A percentile compares a stretch with the other conserved stretches of the same genome.
Evolutionary conservation across 2,888 invertebrate species (phyloP).

Genomic region (Ennomos erosarius): DNA sequence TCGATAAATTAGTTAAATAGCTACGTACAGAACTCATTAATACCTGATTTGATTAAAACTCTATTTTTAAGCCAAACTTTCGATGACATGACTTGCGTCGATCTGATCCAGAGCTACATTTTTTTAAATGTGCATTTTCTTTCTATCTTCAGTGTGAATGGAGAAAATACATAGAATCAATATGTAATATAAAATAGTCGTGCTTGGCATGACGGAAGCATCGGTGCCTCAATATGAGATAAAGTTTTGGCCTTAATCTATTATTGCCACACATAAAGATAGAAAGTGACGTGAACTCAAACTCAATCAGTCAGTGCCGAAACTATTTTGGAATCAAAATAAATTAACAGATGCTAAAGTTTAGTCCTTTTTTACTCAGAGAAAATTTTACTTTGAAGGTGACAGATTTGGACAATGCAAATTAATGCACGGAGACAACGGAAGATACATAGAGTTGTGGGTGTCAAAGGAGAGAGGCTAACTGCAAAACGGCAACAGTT

Average conservation of each 20-base stretch:
- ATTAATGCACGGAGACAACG: constrained; percentile 37
- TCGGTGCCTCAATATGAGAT: neutral
- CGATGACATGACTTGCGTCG: constrained; percentile 6
- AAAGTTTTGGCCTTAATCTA: neutral
- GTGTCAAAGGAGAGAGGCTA: constrained; percentile 52
- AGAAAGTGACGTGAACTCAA: constrained; percentile 10
- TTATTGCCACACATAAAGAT: constrained; percentile 9
- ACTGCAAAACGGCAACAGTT: constrained; percentile 34
- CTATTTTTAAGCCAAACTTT: constrained; percentile 7
- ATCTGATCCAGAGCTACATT: constrained; percentile 10
- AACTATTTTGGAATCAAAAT: neutral
- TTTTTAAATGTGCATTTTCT: neutral
- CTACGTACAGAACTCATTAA: constrained; percentile 6
- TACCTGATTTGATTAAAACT: constrained; percentile 3
- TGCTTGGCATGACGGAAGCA: constrained; percentile 6
- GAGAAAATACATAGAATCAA: too few relatives aligned
- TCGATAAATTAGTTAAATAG: constrained; percentile 15
- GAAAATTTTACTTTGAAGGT: constrained; percentile 19
- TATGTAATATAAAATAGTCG: constrained; percentile 3
- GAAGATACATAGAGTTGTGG: constrained; percentile 46
- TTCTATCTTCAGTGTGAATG: too few relatives aligned
- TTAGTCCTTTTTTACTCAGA: constrained; percentile 1
- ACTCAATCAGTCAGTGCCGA: neutral
- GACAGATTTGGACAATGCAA: constrained; percentile 39
- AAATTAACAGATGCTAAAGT: neutral